Base-by-base conservation (phyloP, 2,888 invertebrate species). In the Chloromyia formosa region DNA sequence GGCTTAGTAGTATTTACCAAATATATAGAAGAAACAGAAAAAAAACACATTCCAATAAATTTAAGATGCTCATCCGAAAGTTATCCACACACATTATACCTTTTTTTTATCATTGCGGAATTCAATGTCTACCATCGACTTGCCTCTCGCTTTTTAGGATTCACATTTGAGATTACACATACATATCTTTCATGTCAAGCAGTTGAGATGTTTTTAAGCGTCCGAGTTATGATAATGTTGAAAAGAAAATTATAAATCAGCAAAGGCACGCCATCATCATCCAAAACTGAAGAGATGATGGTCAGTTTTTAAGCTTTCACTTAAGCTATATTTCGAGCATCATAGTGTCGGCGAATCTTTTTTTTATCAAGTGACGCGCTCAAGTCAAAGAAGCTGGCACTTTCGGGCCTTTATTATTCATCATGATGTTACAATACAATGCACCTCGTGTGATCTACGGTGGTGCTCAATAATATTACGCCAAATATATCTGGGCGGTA, bases 281-380 rank as follows among this genome's bases (percentile, higher is more conserved):
- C 16, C 16, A 49, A 49, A 66, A 66, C 22, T 49, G 45, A 66
- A 49, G 45, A 66, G 45, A 49, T 45, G 49, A 49, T 66, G 56
- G 20, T 56, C 56, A 56, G 56, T 56, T 56, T 56, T n/a, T 56
- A 49, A 49, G 66, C 66, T 66, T 66, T 66, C 66, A 66, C 66
- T 66, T 45, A 35, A 66, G 45, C 66, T 9, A 66, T 45, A 45
- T 45, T 66, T 22, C 22, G 16, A 42, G 22, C 49, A 22, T 12
- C 2, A 62, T 16, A 23, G 16, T 16, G 40, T 49, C 18, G 18
- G 62, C 23, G 62, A 62, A 9, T 62, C 40, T 62, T 40, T 27
- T n/a, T 49, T 49, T n/a, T 49, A n/a, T 49, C 49, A 49, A 49
- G 4, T 18, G 40, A n/a, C 40, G 27, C 16, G 10, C 9, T 40